These are phyloP conservation scores for Colius striatus DNA, from an alignment of 2,113 vertebrate species.

Conservation along the genomic window DNA sequence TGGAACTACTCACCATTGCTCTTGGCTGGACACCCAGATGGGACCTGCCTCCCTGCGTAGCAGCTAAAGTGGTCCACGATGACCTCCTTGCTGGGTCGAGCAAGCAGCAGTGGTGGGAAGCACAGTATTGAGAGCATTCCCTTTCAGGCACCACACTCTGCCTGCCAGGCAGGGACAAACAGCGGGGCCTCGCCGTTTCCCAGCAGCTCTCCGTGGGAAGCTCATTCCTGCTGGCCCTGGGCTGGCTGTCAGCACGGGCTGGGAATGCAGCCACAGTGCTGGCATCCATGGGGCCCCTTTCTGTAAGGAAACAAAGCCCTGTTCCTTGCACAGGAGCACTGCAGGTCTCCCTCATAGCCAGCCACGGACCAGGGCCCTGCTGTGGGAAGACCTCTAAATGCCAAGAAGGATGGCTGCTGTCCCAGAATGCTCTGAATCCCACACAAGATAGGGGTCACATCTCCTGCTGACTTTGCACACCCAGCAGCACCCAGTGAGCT, in stretches of 20 bases:
- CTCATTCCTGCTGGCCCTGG: neutral
- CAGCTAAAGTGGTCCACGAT: rapidly evolving
- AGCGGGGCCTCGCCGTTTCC: neutral
- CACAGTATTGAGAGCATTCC: neutral
- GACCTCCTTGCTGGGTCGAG: rapidly evolving
- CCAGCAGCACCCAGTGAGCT: neutral
- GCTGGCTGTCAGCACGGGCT: neutral
- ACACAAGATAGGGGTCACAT: neutral
- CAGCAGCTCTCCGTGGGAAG: neutral
- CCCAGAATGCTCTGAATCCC: neutral
- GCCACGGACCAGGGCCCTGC: neutral
- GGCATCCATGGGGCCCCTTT: neutral
- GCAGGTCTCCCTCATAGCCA: neutral
- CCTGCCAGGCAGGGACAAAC: neutral
- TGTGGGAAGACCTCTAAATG: neutral
- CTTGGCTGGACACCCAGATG: neutral
- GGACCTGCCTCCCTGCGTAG: neutral
- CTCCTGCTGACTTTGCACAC: neutral
- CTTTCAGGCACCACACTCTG: rapidly evolving
- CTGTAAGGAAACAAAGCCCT: neutral
- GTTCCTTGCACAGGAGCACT: neutral
- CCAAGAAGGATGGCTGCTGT: neutral
- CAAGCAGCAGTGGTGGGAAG: neutral
- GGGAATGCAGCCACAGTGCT: neutral
- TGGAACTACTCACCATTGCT: neutral